Conservation (phyloP, 2,888 invertebrate species). For the Chrysolina oricalcia region DNA sequence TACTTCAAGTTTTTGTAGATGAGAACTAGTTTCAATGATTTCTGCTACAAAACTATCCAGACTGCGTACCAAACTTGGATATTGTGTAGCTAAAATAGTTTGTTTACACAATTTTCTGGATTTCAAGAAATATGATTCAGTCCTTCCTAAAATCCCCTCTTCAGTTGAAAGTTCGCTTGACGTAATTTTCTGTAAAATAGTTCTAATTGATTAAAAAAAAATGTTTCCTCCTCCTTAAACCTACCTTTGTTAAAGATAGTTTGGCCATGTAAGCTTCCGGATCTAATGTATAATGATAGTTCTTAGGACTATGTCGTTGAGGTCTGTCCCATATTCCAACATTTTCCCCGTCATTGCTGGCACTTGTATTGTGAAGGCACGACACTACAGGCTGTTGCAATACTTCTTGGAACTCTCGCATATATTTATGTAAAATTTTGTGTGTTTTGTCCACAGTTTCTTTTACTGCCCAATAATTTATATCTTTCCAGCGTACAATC, state of each 20-base stretch:
- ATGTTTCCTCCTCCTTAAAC: not conserved
- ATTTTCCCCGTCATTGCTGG: constrained; percentile 69
- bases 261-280: constrained; percentile 64
- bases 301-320: constrained; percentile 72
- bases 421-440: constrained; percentile 88
- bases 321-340: constrained; percentile 79
- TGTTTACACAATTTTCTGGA: constrained; percentile 80
- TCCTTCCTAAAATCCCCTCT: constrained; percentile 52
- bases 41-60: constrained; percentile 80
- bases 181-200: constrained; percentile 15
- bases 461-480: constrained; percentile 94
- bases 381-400: constrained; percentile 73
- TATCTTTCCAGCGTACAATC: constrained; percentile 95
- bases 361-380: constrained; percentile 71
- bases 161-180: constrained; percentile 21
- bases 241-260: constrained; percentile 58
- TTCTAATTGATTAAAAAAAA: not conserved
- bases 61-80: constrained; percentile 77
- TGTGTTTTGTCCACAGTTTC: constrained; percentile 92
- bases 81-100: constrained; percentile 75
- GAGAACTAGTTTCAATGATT: constrained; percentile 80
- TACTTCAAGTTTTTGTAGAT: constrained; percentile 80
- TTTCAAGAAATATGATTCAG: constrained; percentile 72
- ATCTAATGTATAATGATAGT: constrained; percentile 72
- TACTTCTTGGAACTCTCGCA: constrained; percentile 85